A percentile compares a stretch with the other conserved stretches of the same genome.
These are phyloP conservation scores for Calliopum simillimum DNA, from an alignment of 2,888 invertebrate species.

Conservation along the genomic window DNA sequence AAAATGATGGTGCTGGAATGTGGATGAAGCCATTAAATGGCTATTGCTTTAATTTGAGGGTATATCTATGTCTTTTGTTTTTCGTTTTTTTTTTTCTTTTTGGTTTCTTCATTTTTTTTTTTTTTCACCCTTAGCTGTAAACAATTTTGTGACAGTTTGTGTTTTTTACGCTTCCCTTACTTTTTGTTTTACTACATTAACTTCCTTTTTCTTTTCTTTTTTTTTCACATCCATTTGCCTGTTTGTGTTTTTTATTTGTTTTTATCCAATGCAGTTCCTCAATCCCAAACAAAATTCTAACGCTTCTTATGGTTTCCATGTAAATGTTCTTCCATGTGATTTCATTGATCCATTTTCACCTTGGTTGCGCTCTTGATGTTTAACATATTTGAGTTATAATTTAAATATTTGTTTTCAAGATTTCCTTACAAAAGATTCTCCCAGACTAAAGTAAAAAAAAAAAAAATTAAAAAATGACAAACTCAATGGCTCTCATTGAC, in stretches of 20 bases:
- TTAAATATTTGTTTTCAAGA: constrained; percentile 8
- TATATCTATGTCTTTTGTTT: not conserved
- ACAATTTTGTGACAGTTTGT: constrained; percentile 9
- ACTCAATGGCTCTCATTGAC: constrained; percentile 30
- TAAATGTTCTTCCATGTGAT: not conserved
- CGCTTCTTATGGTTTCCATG: not conserved
- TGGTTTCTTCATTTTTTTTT: not conserved
- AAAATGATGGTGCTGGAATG: too few species aligned
- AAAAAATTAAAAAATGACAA: too few species aligned
- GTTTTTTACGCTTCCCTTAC: constrained; percentile 3
- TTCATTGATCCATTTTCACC: constrained; percentile 7
- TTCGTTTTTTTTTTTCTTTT: not conserved
- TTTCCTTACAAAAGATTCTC: not conserved
- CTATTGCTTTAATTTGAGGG: constrained; percentile 2
- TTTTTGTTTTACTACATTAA: not conserved
- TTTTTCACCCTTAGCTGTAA: not conserved
- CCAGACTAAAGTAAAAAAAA: not conserved
- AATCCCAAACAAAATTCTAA: constrained; percentile 18
- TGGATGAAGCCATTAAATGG: not conserved
- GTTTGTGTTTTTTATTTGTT: constrained; percentile 15
- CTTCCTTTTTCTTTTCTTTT: not conserved
- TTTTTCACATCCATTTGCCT: constrained; percentile 7
- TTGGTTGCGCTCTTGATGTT: not conserved
- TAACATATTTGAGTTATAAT: constrained; percentile 14
- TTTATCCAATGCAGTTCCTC: not conserved